Evolutionary conservation across 2,797 vertebrate species (phyloP).

Genomic region (Oophaga sylvatica): DNA sequence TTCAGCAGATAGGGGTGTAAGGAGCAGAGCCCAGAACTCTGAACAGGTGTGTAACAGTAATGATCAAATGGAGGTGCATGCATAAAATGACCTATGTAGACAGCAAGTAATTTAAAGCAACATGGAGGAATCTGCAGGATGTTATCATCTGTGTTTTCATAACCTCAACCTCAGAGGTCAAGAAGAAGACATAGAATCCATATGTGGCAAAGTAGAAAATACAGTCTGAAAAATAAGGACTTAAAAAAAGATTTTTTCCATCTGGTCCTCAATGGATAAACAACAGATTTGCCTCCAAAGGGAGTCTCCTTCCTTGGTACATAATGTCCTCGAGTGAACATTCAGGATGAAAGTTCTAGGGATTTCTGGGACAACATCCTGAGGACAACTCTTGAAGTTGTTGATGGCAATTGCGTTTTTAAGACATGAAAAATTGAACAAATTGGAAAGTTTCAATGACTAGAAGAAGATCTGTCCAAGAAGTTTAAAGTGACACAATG

Average conservation of each 20-base stretch:
- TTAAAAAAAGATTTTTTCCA: neutral
- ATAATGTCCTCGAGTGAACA: neutral
- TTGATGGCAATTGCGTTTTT: neutral
- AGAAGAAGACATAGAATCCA: neutral
- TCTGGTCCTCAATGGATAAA: neutral
- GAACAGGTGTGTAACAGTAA: no score
- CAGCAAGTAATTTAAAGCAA: neutral
- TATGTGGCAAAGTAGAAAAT: neutral
- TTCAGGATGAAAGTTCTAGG: neutral
- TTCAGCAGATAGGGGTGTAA: no score
- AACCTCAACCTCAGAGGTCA: neutral
- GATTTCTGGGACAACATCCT: neutral
- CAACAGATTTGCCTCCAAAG: neutral
- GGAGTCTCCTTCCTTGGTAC: neutral
- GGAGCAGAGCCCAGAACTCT: no score
- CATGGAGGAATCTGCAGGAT: slow-evolving; percentile 1
- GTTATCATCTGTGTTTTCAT: neutral
- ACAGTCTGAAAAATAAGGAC: neutral
- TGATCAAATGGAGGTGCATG: neutral
- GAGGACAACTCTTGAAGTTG: neutral
- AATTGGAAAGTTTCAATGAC: neutral
- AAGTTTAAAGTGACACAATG: neutral
- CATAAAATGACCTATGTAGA: neutral
- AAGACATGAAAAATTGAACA: neutral
- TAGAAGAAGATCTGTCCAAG: neutral